Conservation (phyloP, 2,113 vertebrate genomes). For the Oreochromis aureus region DNA sequence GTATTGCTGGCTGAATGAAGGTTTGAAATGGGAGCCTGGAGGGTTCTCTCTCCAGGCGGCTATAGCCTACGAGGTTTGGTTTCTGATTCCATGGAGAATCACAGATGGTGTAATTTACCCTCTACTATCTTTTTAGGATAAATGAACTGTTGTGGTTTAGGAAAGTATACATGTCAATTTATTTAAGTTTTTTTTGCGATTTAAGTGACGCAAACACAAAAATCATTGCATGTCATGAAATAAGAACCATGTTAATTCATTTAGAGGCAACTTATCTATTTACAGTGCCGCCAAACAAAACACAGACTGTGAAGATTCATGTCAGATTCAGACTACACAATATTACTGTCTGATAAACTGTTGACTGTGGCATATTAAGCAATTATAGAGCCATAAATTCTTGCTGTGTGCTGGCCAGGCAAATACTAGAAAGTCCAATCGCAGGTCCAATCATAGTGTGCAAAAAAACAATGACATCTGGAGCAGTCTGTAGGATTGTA, state of each 20-base stretch:
- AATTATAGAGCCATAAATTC: not conserved
- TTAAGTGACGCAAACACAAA: not conserved
- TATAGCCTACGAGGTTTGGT: not conserved
- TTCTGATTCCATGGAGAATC: not conserved
- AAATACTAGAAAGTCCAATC: not conserved
- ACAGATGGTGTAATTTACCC: not conserved
- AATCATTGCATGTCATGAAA: not conserved
- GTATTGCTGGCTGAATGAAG: not conserved
- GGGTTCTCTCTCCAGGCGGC: not conserved
- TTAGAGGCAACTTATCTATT: not conserved
- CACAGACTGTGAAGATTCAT: not conserved
- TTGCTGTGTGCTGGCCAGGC: not conserved
- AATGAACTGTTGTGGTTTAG: not conserved
- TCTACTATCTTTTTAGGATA: not conserved
- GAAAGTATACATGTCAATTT: not conserved
- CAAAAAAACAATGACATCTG: not conserved
- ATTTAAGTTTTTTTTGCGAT: not conserved
- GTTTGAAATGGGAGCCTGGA: constrained; percentile 13
- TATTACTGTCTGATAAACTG: not conserved
- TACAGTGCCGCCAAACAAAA: not conserved
- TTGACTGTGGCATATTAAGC: not conserved
- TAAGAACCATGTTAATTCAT: not conserved
- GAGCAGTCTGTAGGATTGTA: not conserved
- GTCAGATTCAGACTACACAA: not conserved
- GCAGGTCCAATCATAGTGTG: not conserved